These are phyloP conservation scores for Hippocampus kuda DNA, from an alignment of 2,797 vertebrate genomes.

Conservation along the genomic window DNA sequence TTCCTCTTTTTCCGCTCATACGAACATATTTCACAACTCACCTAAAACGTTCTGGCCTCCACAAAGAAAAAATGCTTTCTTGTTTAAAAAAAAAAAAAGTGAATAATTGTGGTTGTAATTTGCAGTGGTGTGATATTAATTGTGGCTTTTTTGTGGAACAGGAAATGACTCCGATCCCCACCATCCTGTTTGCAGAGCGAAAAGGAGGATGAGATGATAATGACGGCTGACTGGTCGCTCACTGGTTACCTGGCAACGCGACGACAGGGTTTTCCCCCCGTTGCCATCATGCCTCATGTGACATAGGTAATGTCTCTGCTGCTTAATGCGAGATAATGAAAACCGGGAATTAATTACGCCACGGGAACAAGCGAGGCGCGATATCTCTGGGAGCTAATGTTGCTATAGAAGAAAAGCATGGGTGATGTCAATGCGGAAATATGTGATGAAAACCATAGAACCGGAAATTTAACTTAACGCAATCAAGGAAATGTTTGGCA, in stretches of 20 bases:
- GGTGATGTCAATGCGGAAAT: not conserved
- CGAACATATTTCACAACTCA: not conserved
- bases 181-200: not conserved
- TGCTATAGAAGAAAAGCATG: not conserved
- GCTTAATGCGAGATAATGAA: slow-evolving; percentile 2
- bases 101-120: not conserved
- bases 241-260: slow-evolving; percentile 34
- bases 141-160: not conserved
- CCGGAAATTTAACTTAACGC: not conserved
- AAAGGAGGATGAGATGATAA: slow-evolving; percentile 9
- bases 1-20: not conserved
- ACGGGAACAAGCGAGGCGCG: not conserved
- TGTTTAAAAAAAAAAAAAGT: too few species aligned
- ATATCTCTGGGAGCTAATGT: slow-evolving; percentile 1
- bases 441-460: not conserved
- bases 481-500: not conserved
- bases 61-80: not conserved
- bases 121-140: not conserved
- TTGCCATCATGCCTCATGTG: not conserved
- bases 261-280: slow-evolving; percentile 1
- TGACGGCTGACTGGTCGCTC: slow-evolving; percentile 18
- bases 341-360: slow-evolving; percentile 1
- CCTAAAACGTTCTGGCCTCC: not conserved
- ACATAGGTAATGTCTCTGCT: not conserved
- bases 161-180: not conserved